These are phyloP conservation scores for Popillia japonica DNA, from an alignment of 1,140 invertebrate species.

Conservation along the genomic window DNA sequence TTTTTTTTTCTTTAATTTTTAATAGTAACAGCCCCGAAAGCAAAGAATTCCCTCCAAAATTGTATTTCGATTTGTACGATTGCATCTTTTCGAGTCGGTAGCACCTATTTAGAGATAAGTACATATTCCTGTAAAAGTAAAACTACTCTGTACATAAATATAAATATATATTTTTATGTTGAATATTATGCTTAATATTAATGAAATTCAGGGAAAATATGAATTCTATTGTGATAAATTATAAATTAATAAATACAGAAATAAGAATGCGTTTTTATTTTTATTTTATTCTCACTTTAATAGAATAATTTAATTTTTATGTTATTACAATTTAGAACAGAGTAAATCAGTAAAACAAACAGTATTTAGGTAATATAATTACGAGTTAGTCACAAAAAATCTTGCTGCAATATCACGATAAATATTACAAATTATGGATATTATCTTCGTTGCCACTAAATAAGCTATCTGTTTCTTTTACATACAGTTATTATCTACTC, in stretches of 20 bases:
- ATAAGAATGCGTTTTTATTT: not conserved
- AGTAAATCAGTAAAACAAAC: not conserved
- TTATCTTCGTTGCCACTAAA: slow-evolving; percentile 22
- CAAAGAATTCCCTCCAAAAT: too few species aligned
- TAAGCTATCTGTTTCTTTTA: slow-evolving; percentile 9
- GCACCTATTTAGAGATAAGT: too few species aligned
- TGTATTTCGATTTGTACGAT: too few species aligned
- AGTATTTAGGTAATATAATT: not conserved
- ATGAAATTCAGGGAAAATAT: slow-evolving; percentile 24
- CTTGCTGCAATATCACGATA: slow-evolving; percentile 4
- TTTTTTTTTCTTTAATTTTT: too few species aligned
- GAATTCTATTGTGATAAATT: slow-evolving; percentile 27
- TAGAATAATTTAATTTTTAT: slow-evolving; percentile 28
- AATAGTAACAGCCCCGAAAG: too few species aligned
- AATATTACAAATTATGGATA: slow-evolving; percentile 4
- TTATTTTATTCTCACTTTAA: not conserved
- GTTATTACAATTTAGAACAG: slow-evolving; percentile 15
- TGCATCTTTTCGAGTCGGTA: too few species aligned
- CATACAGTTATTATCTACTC: not conserved
- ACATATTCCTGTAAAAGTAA: not conserved
- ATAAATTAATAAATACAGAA: slow-evolving; percentile 3
- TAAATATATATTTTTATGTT: slow-evolving; percentile 24
- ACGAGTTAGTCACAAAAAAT: slow-evolving; percentile 9
- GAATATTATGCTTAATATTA: not conserved
- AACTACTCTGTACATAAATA: not conserved